Base-by-base conservation (phyloP, 2,888 invertebrate genomes). In the Portevinia maculata region DNA sequence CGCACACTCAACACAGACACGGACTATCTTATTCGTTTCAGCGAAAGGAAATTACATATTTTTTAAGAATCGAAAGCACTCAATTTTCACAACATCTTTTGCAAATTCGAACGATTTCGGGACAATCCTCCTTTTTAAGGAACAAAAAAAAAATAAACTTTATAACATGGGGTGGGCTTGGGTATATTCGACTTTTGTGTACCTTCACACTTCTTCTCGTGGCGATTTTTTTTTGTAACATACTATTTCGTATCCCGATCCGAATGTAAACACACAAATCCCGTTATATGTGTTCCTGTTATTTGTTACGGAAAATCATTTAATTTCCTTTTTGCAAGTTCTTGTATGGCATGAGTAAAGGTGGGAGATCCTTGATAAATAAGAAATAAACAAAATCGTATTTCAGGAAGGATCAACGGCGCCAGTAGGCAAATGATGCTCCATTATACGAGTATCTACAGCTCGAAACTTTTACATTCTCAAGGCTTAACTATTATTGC, bases 31-130 rank as follows among this genome's bases (percentile, higher is more conserved):
- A 62, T 67, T 67, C 34, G 39, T 44, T 62, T 71, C 53, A 13
- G 28, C 50, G 46, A 73, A 41, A 24, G 57, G 53, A 75, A 69
- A 62, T 70, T 50, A 57, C n/a, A n/a, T n/a, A n/a, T n/a, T 69
- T 67, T 74, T 13, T 32, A 21, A 67, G 39, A 53, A 70, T 65
- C 57, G 70, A 70, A 64, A 59, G 69, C 55, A 57, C 53, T 65
- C 30, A 15, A 65, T 39, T 62, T n/a, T 52, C 11, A n/a, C n/a
- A n/a, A 1, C 11, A 6, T 34, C 8, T 4, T 34, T 15, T 8
- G 13, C 11, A 30, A 46, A 46, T 32, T 53, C 53, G 53, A 37
- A 37, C 13, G 71, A 71, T 44, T 46, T 53, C n/a, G 1, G 9
- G n/a, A 64, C 46, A 62, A 73, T 73, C 62, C 28, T 62, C 13